Evolutionary conservation across 2,113 vertebrate genomes (phyloP).

Genomic region (Riparia riparia): DNA sequence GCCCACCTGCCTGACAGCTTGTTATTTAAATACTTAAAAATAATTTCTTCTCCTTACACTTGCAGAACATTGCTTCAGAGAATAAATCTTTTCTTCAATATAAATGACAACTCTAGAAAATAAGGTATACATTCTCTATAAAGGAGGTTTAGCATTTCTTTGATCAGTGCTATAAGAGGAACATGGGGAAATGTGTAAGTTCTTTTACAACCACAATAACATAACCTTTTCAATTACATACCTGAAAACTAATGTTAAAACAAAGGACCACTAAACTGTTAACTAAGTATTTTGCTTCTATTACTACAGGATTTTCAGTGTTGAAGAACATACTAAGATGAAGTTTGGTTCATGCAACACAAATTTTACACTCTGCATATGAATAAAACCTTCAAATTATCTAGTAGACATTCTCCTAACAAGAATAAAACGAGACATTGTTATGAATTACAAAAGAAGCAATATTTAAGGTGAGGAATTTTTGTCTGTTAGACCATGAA

Average conservation of each 20-base stretch:
- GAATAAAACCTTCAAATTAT: not conserved
- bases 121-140: not conserved
- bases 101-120: not conserved
- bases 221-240: not conserved
- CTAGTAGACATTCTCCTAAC: not conserved
- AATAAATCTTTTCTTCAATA: slow-evolving; percentile 29
- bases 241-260: not conserved
- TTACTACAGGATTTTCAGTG: not conserved
- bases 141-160: not conserved
- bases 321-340: not conserved
- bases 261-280: not conserved
- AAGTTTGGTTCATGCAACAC: not conserved
- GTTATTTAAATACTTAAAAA: not conserved
- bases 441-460: not conserved
- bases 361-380: not conserved
- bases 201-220: not conserved
- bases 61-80: not conserved
- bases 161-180: not conserved
- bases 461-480: not conserved
- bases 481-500: not conserved
- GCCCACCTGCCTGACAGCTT: not conserved
- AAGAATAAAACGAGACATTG: not conserved
- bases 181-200: not conserved
- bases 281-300: not conserved
- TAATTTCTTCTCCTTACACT: not conserved